A percentile compares a stretch with the other conserved stretches of the same genome.
Evolutionary conservation across 1,140 invertebrate species (phyloP).

Genomic region (Grapholita molesta): DNA sequence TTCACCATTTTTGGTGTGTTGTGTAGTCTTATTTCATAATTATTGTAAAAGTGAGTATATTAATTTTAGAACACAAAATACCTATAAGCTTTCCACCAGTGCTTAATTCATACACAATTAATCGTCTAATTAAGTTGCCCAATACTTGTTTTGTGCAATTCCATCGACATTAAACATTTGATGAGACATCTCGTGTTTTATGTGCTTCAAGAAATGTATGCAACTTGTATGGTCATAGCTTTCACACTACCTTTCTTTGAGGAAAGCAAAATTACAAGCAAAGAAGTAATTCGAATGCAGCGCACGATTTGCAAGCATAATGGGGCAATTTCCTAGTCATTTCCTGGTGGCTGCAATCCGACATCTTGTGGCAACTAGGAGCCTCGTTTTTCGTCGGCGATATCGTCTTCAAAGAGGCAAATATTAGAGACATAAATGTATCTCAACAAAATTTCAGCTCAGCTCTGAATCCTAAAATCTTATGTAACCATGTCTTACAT

Average conservation of each 20-base stretch:
- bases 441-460: not conserved
- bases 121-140: too few relatives aligned
- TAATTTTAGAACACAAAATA: too few relatives aligned
- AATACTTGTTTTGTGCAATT: not conserved
- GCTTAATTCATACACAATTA: too few relatives aligned
- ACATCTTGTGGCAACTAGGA: slow-evolving; percentile 49
- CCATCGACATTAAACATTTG: not conserved
- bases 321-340: slow-evolving; percentile 73
- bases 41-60: too few relatives aligned
- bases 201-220: not conserved
- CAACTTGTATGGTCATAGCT: slow-evolving; percentile 15
- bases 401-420: slow-evolving; percentile 19
- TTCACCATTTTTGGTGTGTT: too few relatives aligned
- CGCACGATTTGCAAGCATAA: slow-evolving; percentile 71
- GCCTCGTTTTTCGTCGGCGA: slow-evolving; percentile 20
- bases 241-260: slow-evolving; percentile 36
- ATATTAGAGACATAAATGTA: slow-evolving; percentile 28
- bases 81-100: too few relatives aligned
- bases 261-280: slow-evolving; percentile 60
- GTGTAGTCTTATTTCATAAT: too few relatives aligned
- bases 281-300: slow-evolving; percentile 70
- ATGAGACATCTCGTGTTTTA: not conserved
- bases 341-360: slow-evolving; percentile 64
- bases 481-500: too few relatives aligned
- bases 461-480: too few relatives aligned